phyloP scores from a whole-genome alignment of 2,113 vertebrate genomes.

The Opisthocomus hoazin region DNA sequence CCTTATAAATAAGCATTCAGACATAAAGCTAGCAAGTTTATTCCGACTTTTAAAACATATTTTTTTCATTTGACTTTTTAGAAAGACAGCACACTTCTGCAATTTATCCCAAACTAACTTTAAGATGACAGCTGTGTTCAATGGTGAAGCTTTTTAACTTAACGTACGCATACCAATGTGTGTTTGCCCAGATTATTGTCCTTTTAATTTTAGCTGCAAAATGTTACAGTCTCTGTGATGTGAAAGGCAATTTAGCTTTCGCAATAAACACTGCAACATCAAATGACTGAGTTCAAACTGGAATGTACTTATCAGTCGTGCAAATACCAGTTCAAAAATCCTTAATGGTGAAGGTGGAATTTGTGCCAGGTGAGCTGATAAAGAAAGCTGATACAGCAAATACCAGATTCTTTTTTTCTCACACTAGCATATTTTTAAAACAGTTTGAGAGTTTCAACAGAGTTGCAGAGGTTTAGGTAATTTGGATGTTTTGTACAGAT shows the following conservation, averaged over 20 bases:
- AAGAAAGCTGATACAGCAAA: not conserved
- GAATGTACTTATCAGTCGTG: not conserved
- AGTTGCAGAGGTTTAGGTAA: not conserved
- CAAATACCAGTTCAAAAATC: not conserved
- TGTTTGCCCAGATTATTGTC: not conserved
- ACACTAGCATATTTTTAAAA: not conserved
- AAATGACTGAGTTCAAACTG: not conserved
- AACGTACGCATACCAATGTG: not conserved
- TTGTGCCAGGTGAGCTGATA: not conserved
- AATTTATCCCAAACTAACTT: not conserved
- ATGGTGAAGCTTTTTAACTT: not conserved
- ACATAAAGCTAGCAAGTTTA: not conserved
- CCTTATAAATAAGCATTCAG: not conserved
- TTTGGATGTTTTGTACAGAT: not conserved
- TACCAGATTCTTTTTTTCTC: not conserved
- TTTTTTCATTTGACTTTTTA: not conserved
- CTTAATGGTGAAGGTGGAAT: not conserved
- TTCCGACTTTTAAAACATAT: not conserved
- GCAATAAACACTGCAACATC: not conserved
- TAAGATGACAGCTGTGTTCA: rapidly evolving
- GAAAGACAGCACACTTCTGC: not conserved
- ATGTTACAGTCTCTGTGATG: not conserved
- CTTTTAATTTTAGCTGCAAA: not conserved
- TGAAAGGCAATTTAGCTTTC: not conserved
- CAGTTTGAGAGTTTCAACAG: not conserved